Conservation (phyloP, 2,888 invertebrate species). For the Andrena trimmerana region DNA sequence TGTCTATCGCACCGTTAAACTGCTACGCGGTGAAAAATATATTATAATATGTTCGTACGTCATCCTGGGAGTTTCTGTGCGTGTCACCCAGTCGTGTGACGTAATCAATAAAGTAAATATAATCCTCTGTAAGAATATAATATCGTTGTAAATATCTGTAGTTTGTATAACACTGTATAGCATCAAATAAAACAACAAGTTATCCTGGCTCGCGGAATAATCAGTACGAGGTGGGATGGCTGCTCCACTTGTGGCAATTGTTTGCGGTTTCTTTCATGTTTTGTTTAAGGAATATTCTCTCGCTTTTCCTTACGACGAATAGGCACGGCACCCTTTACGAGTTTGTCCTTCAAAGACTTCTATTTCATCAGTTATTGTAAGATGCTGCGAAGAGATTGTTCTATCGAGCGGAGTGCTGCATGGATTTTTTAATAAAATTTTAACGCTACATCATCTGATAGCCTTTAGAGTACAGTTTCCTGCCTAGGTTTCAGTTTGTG, state of each 20-base stretch:
- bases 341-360: slow-evolving; percentile 38
- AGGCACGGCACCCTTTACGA: slow-evolving; percentile 77
- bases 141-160: slow-evolving; percentile 86
- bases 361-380: slow-evolving; percentile 44
- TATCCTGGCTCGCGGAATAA: slow-evolving; percentile 78
- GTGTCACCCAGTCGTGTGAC: slow-evolving; percentile 78
- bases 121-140: slow-evolving; percentile 86
- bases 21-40: slow-evolving; percentile 79
- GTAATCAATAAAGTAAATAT: slow-evolving; percentile 84
- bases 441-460: not conserved
- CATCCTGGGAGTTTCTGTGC: slow-evolving; percentile 59
- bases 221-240: slow-evolving; percentile 85
- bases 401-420: slow-evolving; percentile 20
- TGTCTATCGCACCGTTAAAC: slow-evolving; percentile 83
- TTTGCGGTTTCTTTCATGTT: slow-evolving; percentile 56
- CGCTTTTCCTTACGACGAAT: slow-evolving; percentile 70
- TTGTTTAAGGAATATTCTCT: slow-evolving; percentile 59
- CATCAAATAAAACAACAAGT: slow-evolving; percentile 85
- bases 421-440: slow-evolving; percentile 19
- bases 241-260: slow-evolving; percentile 83
- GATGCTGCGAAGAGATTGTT: slow-evolving; percentile 41
- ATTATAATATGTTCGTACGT: slow-evolving; percentile 72
- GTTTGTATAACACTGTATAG: slow-evolving; percentile 86
- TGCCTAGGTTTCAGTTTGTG: not conserved
- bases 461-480: not conserved